phyloP scores from a whole-genome alignment of 2,113 vertebrate species.

The Rhinogobius similis region DNA sequence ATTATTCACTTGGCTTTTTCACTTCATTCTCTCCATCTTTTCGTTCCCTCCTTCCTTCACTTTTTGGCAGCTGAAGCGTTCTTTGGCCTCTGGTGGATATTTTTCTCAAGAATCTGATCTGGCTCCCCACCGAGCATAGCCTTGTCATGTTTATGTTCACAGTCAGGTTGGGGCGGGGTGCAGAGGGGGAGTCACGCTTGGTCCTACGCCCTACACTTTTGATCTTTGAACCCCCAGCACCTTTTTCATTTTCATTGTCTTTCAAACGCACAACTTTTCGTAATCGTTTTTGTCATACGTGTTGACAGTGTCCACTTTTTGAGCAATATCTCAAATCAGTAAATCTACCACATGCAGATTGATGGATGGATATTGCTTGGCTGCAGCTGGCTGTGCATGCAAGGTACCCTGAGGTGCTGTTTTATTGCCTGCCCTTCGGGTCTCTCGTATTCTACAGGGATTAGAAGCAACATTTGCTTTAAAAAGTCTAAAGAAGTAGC shows the following conservation, averaged over 20 bases:
- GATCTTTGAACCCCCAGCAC: conserved; percentile 24
- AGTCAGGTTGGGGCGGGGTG: conserved; percentile 31
- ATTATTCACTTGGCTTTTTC: background rate
- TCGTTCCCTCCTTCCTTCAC: background rate
- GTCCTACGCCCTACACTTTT: conserved; percentile 18
- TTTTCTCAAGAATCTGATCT: conserved; percentile 50
- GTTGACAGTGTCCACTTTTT: background rate
- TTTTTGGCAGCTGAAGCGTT: conserved; percentile 4
- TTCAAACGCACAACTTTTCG: conserved; percentile 8
- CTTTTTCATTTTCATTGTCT: background rate
- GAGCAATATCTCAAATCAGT: background rate
- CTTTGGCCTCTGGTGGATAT: conserved; percentile 19
- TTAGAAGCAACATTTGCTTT: conserved; percentile 10
- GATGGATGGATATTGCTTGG: conserved; percentile 17
- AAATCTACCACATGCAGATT: conserved; percentile 12
- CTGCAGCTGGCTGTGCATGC: conserved; percentile 28
- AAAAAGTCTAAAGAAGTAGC: conserved; percentile 15
- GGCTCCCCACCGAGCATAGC: conserved; percentile 31
- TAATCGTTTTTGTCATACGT: background rate
- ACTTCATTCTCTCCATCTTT: conserved; percentile 1
- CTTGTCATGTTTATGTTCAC: conserved; percentile 39
- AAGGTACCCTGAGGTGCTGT: conserved; percentile 15
- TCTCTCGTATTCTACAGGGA: conserved; percentile 9
- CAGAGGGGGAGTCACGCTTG: conserved; percentile 15
- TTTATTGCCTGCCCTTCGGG: conserved; percentile 7